Percentiles rank a stretch among this genome's conserved stretches.
phyloP scores from a whole-genome alignment of 2,797 vertebrate species.

The Manis pentadactyla region DNA sequence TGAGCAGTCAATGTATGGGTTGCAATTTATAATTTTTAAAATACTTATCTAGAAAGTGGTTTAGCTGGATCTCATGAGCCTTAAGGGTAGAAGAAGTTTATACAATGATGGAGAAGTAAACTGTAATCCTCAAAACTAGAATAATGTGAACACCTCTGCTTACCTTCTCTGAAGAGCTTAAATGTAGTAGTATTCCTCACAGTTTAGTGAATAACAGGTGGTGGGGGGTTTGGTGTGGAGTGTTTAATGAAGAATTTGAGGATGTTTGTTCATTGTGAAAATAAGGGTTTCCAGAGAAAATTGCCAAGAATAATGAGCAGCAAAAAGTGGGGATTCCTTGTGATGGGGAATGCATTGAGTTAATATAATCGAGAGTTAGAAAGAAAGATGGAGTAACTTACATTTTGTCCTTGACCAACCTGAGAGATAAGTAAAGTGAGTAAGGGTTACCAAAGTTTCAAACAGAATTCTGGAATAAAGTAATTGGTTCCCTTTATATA shows the following conservation, averaged over 20 bases:
- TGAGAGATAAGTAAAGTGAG: background rate
- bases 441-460: background rate
- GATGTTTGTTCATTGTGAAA: background rate
- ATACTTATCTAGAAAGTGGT: background rate
- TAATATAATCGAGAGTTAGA: constrained; percentile 42
- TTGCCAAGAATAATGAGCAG: background rate
- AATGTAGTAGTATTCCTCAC: background rate
- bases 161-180: background rate
- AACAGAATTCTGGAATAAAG: constrained; percentile 16
- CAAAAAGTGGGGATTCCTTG: background rate
- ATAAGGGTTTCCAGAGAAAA: background rate
- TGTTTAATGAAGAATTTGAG: constrained; percentile 9
- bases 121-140: background rate
- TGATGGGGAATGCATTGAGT: background rate
- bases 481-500: background rate
- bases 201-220: background rate
- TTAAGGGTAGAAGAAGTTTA: background rate
- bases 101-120: background rate
- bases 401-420: background rate
- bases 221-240: background rate
- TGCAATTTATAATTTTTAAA: background rate
- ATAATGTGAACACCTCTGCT: background rate
- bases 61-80: background rate
- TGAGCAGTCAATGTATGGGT: background rate
- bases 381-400: background rate